phyloP scores from a whole-genome alignment of 1,140 invertebrate species.

The Hestina assimilis region DNA sequence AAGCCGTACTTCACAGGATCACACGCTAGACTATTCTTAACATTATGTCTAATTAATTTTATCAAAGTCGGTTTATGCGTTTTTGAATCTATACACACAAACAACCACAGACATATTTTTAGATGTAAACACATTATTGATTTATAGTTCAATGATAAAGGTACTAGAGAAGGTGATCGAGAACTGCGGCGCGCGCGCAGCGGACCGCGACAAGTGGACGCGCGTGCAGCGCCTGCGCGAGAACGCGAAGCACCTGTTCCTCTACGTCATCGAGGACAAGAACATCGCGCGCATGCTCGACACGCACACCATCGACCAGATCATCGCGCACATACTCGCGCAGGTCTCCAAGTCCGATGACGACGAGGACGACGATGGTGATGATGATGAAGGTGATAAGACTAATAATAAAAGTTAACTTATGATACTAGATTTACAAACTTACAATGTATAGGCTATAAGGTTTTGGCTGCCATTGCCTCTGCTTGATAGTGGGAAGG shows the following conservation, averaged over 20 bases:
- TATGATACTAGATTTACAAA: background rate
- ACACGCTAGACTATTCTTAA: too few relatives aligned
- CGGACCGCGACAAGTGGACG: conserved; percentile 52
- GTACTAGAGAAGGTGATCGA: conserved; percentile 62
- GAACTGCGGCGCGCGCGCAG: conserved; percentile 51
- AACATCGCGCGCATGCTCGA: conserved; percentile 58
- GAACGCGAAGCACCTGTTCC: conserved; percentile 66
- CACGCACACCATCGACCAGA: conserved; percentile 69
- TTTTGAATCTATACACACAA: too few relatives aligned
- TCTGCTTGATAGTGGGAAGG: too few relatives aligned
- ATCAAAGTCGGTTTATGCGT: too few relatives aligned
- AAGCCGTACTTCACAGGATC: too few relatives aligned
- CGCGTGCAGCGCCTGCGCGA: conserved; percentile 65
- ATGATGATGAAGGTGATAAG: background rate
- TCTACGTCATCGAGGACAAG: conserved; percentile 62
- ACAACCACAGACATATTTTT: too few relatives aligned
- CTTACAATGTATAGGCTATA: too few relatives aligned
- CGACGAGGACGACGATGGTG: background rate
- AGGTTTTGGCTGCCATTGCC: too few relatives aligned
- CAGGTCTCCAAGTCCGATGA: conserved; percentile 31
- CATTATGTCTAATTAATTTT: too few relatives aligned
- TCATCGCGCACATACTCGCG: conserved; percentile 43
- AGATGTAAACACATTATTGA: background rate
- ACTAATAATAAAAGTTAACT: background rate
- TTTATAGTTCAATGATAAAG: conserved; percentile 19